Conservation (phyloP, 2,113 vertebrate genomes). For the Anser brachyrhynchus region DNA sequence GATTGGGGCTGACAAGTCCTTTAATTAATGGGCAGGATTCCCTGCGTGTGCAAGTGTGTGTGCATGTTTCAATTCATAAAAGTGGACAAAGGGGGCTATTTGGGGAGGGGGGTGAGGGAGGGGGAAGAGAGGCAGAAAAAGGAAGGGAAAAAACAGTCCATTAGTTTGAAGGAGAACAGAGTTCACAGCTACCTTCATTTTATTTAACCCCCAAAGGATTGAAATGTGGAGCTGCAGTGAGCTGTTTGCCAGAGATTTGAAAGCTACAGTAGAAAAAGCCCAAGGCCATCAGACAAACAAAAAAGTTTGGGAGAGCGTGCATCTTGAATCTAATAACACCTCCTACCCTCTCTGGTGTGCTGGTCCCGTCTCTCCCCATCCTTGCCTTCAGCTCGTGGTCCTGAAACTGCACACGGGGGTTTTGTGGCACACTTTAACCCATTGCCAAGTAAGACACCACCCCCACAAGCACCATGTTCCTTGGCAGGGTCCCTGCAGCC, state of each 20-base stretch:
- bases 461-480: accelerated
- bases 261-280: constrained; percentile 69
- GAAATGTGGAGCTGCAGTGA: constrained; percentile 67
- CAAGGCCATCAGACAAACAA: constrained; percentile 70
- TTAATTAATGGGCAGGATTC: constrained; percentile 86
- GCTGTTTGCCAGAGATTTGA: constrained; percentile 69
- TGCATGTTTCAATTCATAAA: constrained; percentile 86
- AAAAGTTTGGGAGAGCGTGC: constrained; percentile 60
- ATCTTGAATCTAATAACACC: constrained; percentile 37
- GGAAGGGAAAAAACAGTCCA: constrained; percentile 63
- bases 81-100: constrained; percentile 82
- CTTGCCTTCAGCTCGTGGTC: background rate
- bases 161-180: constrained; percentile 81
- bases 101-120: constrained; percentile 33
- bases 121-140: constrained; percentile 39
- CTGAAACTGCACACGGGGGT: accelerated
- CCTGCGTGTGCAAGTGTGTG: constrained; percentile 81
- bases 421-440: accelerated
- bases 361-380: background rate
- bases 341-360: background rate
- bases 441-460: accelerated
- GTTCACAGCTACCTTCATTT: constrained; percentile 80
- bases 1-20: constrained; percentile 86
- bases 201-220: constrained; percentile 78
- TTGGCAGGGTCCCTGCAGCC: background rate